These are phyloP conservation scores for Heliconius ethilla DNA, from an alignment of 2,888 invertebrate genomes.

Conservation along the genomic window DNA sequence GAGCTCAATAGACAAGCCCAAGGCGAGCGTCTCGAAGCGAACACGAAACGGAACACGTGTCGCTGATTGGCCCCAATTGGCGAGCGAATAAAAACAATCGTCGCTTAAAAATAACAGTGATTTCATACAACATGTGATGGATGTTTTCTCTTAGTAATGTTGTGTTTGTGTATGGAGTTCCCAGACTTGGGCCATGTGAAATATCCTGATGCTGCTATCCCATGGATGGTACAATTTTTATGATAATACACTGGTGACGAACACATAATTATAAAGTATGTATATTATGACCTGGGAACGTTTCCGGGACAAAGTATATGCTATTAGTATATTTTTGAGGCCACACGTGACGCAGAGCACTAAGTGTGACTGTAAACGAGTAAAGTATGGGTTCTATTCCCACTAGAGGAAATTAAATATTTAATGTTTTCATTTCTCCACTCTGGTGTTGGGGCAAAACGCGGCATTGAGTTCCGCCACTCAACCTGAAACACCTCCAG, in stretches of 20 bases:
- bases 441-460: too few relatives aligned
- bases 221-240: slow-evolving; percentile 62
- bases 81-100: slow-evolving; percentile 82
- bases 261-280: slow-evolving; percentile 50
- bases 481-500: too few relatives aligned
- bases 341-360: too few relatives aligned
- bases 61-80: slow-evolving; percentile 82
- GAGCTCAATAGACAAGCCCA: slow-evolving; percentile 70
- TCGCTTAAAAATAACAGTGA: slow-evolving; percentile 82
- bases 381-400: too few relatives aligned
- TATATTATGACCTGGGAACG: slow-evolving; percentile 40
- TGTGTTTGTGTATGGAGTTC: slow-evolving; percentile 59
- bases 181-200: slow-evolving; percentile 74
- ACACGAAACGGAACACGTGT: slow-evolving; percentile 71
- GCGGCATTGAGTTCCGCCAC: too few relatives aligned
- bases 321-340: too few relatives aligned
- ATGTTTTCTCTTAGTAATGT: slow-evolving; percentile 70
- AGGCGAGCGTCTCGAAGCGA: slow-evolving; percentile 64
- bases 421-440: too few relatives aligned
- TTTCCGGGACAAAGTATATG: slow-evolving; percentile 30
- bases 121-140: slow-evolving; percentile 80
- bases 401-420: too few relatives aligned
- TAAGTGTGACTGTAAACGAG: too few relatives aligned
- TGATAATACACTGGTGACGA: slow-evolving; percentile 65
- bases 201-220: slow-evolving; percentile 65